phyloP scores from a whole-genome alignment of 2,113 vertebrate species.

The Panthera uncia region DNA sequence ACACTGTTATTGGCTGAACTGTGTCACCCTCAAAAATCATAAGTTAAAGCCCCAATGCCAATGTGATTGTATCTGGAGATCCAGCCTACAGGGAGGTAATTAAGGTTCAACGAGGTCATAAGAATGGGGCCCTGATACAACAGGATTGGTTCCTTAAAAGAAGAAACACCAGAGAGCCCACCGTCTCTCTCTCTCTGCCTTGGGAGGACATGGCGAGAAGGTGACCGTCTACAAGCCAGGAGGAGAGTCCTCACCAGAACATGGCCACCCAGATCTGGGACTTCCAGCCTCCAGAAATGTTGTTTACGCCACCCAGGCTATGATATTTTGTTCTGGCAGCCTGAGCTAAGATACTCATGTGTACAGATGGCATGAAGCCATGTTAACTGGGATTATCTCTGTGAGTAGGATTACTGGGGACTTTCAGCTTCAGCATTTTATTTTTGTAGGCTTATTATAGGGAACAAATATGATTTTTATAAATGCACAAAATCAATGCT shows the following conservation, averaged over 20 bases:
- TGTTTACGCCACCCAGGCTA: background rate
- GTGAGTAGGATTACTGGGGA: background rate
- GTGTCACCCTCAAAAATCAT: background rate
- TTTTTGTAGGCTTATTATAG: background rate
- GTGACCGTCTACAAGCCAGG: background rate
- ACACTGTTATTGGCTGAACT: background rate
- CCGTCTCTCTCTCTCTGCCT: background rate
- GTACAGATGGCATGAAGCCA: rapidly evolving
- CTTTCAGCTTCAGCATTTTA: background rate
- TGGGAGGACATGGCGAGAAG: background rate
- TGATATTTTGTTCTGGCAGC: background rate
- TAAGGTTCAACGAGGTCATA: background rate
- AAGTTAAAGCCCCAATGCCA: background rate
- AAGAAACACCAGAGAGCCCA: background rate
- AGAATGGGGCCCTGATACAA: background rate
- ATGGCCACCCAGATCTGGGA: background rate
- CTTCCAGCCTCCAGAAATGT: background rate
- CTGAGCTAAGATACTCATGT: background rate
- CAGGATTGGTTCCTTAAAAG: background rate
- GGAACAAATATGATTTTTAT: background rate
- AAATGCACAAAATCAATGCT: background rate
- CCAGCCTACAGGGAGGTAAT: background rate
- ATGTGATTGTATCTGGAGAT: background rate
- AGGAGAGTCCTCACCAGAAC: background rate
- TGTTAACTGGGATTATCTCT: background rate